Percentiles rank a stretch among this genome's conserved stretches.
Conservation (phyloP, 2,113 vertebrate species). For the Glaucidium brasilianum region DNA sequence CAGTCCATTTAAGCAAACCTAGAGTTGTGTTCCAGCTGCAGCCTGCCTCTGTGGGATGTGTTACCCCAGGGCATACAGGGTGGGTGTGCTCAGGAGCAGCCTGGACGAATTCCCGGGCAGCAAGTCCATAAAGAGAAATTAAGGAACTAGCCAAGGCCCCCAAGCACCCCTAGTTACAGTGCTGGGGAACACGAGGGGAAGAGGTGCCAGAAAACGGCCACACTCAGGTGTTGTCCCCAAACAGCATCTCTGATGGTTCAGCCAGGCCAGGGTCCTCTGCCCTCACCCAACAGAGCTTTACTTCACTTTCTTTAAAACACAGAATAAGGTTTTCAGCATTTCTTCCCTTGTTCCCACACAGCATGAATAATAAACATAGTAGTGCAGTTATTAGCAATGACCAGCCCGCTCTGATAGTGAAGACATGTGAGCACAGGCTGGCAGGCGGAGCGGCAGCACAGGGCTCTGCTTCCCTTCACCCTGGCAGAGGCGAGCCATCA, state of each 20-base stretch:
- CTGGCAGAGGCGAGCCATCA: not conserved
- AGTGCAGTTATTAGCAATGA: not conserved
- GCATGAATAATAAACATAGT: not conserved
- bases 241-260: rapidly evolving
- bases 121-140: not conserved
- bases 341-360: not conserved
- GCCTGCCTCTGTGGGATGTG: not conserved
- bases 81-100: not conserved
- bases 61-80: rapidly evolving
- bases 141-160: rapidly evolving
- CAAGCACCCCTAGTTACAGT: rapidly evolving
- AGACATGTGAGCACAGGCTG: rapidly evolving
- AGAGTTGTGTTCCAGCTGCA: not conserved
- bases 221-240: rapidly evolving
- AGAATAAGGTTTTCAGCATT: not conserved
- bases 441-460: not conserved
- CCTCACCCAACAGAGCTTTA: not conserved
- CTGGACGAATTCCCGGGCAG: not conserved
- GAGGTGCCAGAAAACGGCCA: not conserved
- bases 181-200: not conserved
- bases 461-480: not conserved
- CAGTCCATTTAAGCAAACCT: too few relatives aligned
- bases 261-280: not conserved
- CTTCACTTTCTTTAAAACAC: not conserved
- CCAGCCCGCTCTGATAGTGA: rapidly evolving